Conservation (phyloP, 2,113 vertebrate species). For the Neolamprologus fasciatus region DNA sequence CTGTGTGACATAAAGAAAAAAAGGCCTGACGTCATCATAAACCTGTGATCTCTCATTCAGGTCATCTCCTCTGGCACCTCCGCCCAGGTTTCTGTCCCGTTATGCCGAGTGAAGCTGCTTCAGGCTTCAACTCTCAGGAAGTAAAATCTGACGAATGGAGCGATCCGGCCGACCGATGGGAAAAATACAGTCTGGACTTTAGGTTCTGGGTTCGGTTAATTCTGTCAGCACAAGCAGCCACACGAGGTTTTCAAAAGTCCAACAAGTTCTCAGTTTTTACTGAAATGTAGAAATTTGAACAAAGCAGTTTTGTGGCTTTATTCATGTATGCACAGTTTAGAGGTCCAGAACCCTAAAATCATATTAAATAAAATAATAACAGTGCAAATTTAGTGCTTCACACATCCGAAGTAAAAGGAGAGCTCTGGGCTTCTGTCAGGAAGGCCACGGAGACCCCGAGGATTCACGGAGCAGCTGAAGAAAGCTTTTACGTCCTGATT, state of each 20-base stretch:
- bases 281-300: not conserved
- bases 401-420: not conserved
- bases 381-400: not conserved
- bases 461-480: not conserved
- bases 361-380: not conserved
- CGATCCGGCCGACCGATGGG: not conserved
- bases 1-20: not conserved
- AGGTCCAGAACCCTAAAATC: not conserved
- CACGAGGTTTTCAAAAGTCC: not conserved
- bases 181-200: not conserved
- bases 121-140: not conserved
- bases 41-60: not conserved
- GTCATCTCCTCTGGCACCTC: not conserved
- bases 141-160: not conserved
- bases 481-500: not conserved
- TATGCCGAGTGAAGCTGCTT: accelerated
- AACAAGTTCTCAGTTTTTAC: not conserved
- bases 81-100: not conserved
- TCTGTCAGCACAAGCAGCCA: not conserved
- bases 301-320: not conserved
- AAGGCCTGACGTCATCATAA: not conserved
- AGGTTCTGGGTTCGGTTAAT: not conserved
- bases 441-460: not conserved
- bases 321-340: not conserved
- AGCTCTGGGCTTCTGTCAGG: not conserved